Percentiles rank a stretch among this genome's conserved stretches.
These are phyloP conservation scores for Talpa occidentalis DNA, from an alignment of 2,113 vertebrate genomes.

Conservation along the genomic window DNA sequence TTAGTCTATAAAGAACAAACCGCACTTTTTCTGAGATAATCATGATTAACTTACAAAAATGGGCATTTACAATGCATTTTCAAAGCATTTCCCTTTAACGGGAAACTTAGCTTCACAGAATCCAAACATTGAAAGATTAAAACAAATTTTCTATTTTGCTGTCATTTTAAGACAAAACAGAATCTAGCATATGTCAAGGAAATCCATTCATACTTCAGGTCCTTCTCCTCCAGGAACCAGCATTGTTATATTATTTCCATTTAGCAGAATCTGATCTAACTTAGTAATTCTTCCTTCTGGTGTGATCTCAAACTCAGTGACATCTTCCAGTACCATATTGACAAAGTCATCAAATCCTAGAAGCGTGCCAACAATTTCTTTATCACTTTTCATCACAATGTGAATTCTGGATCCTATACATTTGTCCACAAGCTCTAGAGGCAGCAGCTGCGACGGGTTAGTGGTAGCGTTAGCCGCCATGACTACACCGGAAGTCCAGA, in stretches of 20 bases:
- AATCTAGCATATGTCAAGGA: constrained; percentile 60
- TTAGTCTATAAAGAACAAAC: constrained; percentile 75
- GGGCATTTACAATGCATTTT: constrained; percentile 52
- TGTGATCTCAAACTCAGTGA: constrained; percentile 97
- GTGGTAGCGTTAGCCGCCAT: background rate
- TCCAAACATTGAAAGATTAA: constrained; percentile 54
- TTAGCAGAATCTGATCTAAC: constrained; percentile 97
- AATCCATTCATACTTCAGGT: constrained; percentile 92
- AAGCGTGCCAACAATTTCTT: constrained; percentile 91
- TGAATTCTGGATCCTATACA: constrained; percentile 92
- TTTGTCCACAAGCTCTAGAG: background rate
- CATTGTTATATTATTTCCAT: constrained; percentile 99
- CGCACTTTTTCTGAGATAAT: constrained; percentile 65
- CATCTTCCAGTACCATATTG: constrained; percentile 97
- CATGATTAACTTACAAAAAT: constrained; percentile 81
- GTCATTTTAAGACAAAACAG: constrained; percentile 23
- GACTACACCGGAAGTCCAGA: too few relatives aligned
- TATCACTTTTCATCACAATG: constrained; percentile 95
- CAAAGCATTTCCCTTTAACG: constrained; percentile 74
- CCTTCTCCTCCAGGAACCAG: constrained; percentile 99
- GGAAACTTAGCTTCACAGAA: constrained; percentile 71
- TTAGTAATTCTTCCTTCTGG: constrained; percentile 98
- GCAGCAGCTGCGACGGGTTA: background rate
- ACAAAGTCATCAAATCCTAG: constrained; percentile 90
- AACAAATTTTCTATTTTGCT: constrained; percentile 46